Percentiles rank a stretch among this genome's conserved stretches.
These are phyloP conservation scores for Aphelenchoides fujianensis DNA, from an alignment of 1,140 invertebrate species.

Conservation along the genomic window DNA sequence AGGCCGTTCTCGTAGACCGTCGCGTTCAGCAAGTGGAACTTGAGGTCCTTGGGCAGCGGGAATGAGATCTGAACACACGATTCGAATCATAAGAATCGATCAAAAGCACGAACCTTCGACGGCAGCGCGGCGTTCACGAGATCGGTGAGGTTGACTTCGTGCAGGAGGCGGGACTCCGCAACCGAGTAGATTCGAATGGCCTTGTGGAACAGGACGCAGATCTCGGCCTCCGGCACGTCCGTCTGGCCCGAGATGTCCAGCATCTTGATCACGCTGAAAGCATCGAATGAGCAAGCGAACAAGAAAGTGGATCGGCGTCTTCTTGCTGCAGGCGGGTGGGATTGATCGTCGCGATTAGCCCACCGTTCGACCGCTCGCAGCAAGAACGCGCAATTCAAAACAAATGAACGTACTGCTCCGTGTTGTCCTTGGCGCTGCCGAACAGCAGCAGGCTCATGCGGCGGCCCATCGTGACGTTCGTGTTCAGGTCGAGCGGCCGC, in stretches of 20 bases:
- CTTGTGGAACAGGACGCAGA: constrained; percentile 29
- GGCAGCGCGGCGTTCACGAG: constrained; percentile 10
- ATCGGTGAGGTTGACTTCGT: constrained; percentile 29
- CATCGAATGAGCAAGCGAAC: too few relatives aligned
- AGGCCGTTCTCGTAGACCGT: constrained; percentile 27
- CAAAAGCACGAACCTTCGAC: background rate
- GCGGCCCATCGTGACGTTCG: constrained; percentile 24
- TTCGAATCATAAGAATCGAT: background rate
- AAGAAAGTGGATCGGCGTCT: too few relatives aligned
- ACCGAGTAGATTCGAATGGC: constrained; percentile 32
- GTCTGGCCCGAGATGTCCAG: constrained; percentile 17
- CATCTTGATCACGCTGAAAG: constrained; percentile 34
- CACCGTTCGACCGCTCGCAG: too few relatives aligned
- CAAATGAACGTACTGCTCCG: constrained; percentile 16
- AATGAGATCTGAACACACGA: constrained; percentile 18
- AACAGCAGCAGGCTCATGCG: constrained; percentile 33
- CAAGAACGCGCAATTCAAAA: constrained; percentile 14
- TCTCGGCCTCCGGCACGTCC: constrained; percentile 15
- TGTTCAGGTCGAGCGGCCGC: constrained; percentile 26
- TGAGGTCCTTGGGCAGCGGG: constrained; percentile 6
- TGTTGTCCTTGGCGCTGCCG: constrained; percentile 17
- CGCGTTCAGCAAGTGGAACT: constrained; percentile 26
- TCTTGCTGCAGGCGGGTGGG: too few relatives aligned
- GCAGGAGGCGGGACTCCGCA: background rate
- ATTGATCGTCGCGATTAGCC: too few relatives aligned